Base-by-base conservation (phyloP, 2,888 invertebrate species). In the Stictocephala bisonia region DNA sequence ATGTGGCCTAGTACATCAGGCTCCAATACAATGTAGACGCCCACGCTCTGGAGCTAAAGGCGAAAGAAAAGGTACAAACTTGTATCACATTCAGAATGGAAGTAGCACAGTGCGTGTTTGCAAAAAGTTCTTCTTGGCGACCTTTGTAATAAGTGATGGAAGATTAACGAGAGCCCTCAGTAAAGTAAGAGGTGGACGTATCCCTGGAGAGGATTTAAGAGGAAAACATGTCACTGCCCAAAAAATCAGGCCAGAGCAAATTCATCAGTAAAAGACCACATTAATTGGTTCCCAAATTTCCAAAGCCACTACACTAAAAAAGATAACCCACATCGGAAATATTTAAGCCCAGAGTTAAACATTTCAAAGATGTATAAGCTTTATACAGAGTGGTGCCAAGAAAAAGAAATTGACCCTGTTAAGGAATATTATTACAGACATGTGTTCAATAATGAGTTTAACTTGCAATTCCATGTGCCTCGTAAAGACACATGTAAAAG, bases 191-290 rank as follows among this genome's bases (percentile, higher is more conserved):
- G 40, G 6, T 41, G 66, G 72, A 40, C 1, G 26, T 66, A 9
- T 40, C 13, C 72, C 66, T 24, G 72, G 64, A 50, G 72, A 53
- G 15, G 72, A 72, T 72, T 67, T 72, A 53, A 72, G 72, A 24
- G 67, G 72, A 22, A 67, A 72, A 41, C 72, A 72, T 67, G 60
- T 66, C 7, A 53, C 72, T 51, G 66, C 72, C 7, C 40, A 51
- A 51, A 72, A 72, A 53, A 51, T 72, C 35, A 66, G 51, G 3
- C 66, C 51, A 40, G 64, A 72, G 22, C 53, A 72, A 66, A 50
- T 15, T 15, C 50, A 72, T 26, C n/a, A 6, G 72, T 72, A n/a
- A 67, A 53, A 51, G 72, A 72, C 22, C 66, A 72, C 22, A 72
- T 72, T 40, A 72, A 51, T 26, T n/a, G 18, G 22, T 72, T 72